Evolutionary conservation across 37 sponge, comb jelly and placozoan genomes (phyloP).

Genomic region (Eunapius fragilis): DNA sequence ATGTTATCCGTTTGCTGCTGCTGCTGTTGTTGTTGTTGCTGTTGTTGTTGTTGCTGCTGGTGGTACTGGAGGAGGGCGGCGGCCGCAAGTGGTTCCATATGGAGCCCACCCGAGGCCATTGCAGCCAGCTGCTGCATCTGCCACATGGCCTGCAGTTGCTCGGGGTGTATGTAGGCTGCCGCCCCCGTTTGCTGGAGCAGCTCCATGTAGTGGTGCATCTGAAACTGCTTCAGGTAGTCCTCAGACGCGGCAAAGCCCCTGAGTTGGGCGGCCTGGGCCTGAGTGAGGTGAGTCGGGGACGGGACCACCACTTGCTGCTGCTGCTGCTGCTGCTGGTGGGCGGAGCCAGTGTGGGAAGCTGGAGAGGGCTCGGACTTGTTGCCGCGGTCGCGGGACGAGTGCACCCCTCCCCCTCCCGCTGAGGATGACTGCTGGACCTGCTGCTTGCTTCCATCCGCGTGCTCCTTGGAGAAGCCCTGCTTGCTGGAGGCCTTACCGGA

Average conservation of each 20-base stretch:
- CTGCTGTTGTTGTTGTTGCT: constrained; percentile 50
- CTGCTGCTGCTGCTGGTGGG: constrained; percentile 15
- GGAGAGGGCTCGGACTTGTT: not conserved
- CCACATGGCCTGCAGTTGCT: constrained; percentile 23
- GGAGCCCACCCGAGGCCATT: not conserved
- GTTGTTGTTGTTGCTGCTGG: constrained; percentile 33
- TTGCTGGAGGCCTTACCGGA: not conserved
- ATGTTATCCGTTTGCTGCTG: constrained; percentile 27
- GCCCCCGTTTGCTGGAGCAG: constrained; percentile 11
- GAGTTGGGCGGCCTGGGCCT: not conserved
- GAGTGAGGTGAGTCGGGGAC: not conserved
- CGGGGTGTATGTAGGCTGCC: constrained; percentile 4
- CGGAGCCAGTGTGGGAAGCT: not conserved
- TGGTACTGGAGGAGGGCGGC: constrained; percentile 22
- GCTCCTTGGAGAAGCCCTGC: not conserved
- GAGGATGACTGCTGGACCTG: not conserved
- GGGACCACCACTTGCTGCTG: constrained; percentile 12
- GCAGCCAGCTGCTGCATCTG: constrained; percentile 3
- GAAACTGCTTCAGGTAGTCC: constrained; percentile 11
- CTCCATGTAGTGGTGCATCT: constrained; percentile 1
- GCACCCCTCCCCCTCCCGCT: not conserved
- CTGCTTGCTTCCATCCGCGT: not conserved
- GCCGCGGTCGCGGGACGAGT: not conserved
- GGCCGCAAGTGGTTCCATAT: constrained; percentile 12
- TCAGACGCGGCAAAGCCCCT: not conserved